Base-by-base conservation (phyloP, 2,113 vertebrate genomes). In the Mixornis gularis region DNA sequence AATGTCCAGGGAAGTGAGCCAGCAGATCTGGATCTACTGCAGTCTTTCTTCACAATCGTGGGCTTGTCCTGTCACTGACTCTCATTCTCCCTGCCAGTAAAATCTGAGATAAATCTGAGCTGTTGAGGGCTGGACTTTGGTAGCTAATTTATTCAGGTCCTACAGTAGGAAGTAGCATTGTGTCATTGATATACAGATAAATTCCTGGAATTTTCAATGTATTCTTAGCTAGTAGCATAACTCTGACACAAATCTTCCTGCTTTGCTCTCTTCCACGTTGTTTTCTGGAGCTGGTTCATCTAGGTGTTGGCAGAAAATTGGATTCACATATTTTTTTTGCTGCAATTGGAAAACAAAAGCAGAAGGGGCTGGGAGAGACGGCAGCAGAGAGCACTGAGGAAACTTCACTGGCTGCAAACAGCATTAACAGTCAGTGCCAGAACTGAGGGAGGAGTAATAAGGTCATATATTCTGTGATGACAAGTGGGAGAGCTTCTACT, bases 391-490 rank as follows among this genome's bases (percentile, higher is more conserved):
- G 87, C 64, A 36, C 74, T 79, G 66, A 87, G 87, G 85, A 95
- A 94, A 91, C 78, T 69, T 93, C 68, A 40, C 56, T 96, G 92
- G 92, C 92, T 95, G 88, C 90, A 95, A 87, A 87, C 80, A 92
- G 58, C 15, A 2, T 70, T 52, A 92, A 43, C 78, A 89, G 21
- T 36, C 89, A 32, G 84, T 85, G 96, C 95, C 92, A 94, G 94
- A 94, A 93, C 59, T 0, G 32, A 94, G 89, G 91, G 92, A 93
- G 94, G 87, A 93, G 89, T 87, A 93, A 87, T 87, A 92, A 94
- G 81, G 87, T 93, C 89, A 55, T 92, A 85, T 91, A 94, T 96
- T 91, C 85, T 94, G 91, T 94, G 92, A 87, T 96, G 95, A 96
- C 92, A 94, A 95, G 94, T 77, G 71, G n/a, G 59, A 92, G 81